A percentile compares a stretch with the other conserved stretches of the same genome.
phyloP scores from a whole-genome alignment of 2,113 vertebrate genomes.

The Potamarius usumacintae region DNA sequence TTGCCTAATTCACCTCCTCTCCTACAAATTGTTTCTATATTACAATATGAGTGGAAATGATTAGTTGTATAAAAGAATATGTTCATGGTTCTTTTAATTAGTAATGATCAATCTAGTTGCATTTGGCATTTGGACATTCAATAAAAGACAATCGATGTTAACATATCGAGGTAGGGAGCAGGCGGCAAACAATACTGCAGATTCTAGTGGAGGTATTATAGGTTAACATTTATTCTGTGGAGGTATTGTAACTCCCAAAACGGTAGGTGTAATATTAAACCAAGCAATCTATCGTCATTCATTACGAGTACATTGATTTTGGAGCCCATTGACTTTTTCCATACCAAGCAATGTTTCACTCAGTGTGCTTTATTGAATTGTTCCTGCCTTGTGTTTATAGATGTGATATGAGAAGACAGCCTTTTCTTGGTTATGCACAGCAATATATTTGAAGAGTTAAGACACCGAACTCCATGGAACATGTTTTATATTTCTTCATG shows the following conservation, averaged over 20 bases:
- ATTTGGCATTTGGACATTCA: slow-evolving; percentile 84
- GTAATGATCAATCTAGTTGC: slow-evolving; percentile 89
- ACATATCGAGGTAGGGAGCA: slow-evolving; percentile 74
- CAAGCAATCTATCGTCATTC: slow-evolving; percentile 85
- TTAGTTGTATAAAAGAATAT: slow-evolving; percentile 79
- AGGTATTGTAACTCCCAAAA: slow-evolving; percentile 82
- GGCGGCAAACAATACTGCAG: slow-evolving; percentile 86
- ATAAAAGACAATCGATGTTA: slow-evolving; percentile 90
- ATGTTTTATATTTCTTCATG: background rate
- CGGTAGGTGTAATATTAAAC: slow-evolving; percentile 88
- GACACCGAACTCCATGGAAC: background rate
- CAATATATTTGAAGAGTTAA: background rate
- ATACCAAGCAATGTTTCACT: slow-evolving; percentile 57
- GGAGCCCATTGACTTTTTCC: slow-evolving; percentile 80
- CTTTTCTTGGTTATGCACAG: background rate
- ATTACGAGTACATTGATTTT: slow-evolving; percentile 86
- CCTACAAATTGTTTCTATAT: slow-evolving; percentile 66
- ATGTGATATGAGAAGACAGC: background rate
- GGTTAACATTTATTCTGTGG: slow-evolving; percentile 94
- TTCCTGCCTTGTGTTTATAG: slow-evolving; percentile 51
- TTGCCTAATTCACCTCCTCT: slow-evolving; percentile 32
- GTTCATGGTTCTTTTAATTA: slow-evolving; percentile 88
- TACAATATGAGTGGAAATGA: slow-evolving; percentile 46
- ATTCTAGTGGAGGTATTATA: slow-evolving; percentile 88
- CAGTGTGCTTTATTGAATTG: slow-evolving; percentile 46